Conservation (phyloP, 2,888 invertebrate genomes). For the Epirrita christyi region DNA sequence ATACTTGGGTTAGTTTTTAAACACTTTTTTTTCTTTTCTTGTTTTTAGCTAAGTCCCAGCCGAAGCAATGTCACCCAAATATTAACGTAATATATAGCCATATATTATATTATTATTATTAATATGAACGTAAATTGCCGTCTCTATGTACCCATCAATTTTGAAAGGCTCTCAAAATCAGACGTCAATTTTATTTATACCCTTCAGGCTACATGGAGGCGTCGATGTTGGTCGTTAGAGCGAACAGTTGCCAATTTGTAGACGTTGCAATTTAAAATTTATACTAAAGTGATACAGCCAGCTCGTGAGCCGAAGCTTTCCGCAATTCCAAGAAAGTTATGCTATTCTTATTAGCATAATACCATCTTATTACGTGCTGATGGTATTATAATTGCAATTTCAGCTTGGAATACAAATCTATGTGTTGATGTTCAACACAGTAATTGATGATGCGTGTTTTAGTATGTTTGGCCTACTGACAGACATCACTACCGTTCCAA, state of each 20-base stretch:
- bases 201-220: conserved; percentile 47
- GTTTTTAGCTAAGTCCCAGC: no score
- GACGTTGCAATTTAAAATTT: conserved; percentile 47
- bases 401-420: conserved; percentile 35
- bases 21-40: no score
- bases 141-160: conserved; percentile 33
- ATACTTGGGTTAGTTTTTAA: no score
- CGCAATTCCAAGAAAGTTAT: conserved; percentile 46
- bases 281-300: conserved; percentile 43
- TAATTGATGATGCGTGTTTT: conserved; percentile 35
- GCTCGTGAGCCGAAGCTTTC: conserved; percentile 45
- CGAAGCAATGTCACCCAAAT: conserved; percentile 28
- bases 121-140: conserved; percentile 28
- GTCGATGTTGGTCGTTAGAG: conserved; percentile 51
- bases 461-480: conserved; percentile 51
- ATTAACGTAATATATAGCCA: no score
- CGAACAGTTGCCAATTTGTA: conserved; percentile 52
- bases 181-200: conserved; percentile 53
- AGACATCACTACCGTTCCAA: conserved; percentile 62
- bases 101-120: no score
- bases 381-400: conserved; percentile 51
- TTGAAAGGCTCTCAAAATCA: conserved; percentile 46
- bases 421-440: conserved; percentile 21
- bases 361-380: conserved; percentile 45
- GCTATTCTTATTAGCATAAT: conserved; percentile 47